A percentile compares a stretch with the other conserved stretches of the same genome.
phyloP scores from a whole-genome alignment of 2,888 invertebrate species.

The Meghimatium bilineatum region DNA sequence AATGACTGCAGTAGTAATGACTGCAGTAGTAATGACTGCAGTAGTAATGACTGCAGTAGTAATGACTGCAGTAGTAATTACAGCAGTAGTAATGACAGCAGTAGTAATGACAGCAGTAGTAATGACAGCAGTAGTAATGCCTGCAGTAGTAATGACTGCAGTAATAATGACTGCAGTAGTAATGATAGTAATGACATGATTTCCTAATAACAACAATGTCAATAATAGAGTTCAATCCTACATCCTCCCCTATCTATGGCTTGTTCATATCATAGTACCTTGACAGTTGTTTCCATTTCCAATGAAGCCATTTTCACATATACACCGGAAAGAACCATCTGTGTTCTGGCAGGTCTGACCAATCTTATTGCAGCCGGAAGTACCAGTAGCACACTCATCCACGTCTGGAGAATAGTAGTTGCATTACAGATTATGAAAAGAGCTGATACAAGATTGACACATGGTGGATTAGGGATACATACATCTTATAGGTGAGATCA shows the following conservation, averaged over 20 bases:
- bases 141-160: background rate
- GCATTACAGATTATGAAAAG: too few species aligned
- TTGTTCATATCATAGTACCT: slow-evolving; percentile 14
- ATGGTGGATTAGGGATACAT: background rate
- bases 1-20: background rate
- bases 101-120: too few species aligned
- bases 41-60: background rate
- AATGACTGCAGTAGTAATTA: too few species aligned
- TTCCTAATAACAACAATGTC: too few species aligned
- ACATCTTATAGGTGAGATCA: background rate
- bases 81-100: too few species aligned
- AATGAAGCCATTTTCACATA: slow-evolving; percentile 92
- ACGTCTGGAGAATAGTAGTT: slow-evolving; percentile 80
- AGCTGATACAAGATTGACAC: too few species aligned
- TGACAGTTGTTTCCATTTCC: slow-evolving; percentile 52
- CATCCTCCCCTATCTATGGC: too few species aligned
- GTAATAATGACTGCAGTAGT: background rate
- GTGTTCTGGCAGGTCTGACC: slow-evolving; percentile 64
- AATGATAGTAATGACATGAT: background rate
- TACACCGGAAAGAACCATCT: slow-evolving; percentile 84
- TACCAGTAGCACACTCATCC: slow-evolving; percentile 87
- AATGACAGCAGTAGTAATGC: too few species aligned
- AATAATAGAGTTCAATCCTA: too few species aligned
- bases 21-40: background rate
- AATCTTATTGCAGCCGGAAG: slow-evolving; percentile 80